Conservation (phyloP, 2,888 invertebrate genomes). For the Lasioglossum morio region DNA sequence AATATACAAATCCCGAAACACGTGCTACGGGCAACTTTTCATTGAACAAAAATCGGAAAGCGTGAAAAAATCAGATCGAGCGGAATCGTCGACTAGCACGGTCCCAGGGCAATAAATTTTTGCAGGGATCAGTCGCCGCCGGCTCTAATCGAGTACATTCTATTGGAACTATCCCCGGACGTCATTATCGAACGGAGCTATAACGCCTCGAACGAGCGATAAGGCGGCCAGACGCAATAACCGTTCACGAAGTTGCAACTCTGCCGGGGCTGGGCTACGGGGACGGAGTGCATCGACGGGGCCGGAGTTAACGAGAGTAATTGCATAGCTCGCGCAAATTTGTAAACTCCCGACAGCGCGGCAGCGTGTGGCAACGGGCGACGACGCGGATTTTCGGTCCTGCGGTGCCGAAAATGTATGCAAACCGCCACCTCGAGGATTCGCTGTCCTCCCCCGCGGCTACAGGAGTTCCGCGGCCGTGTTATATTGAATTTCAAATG, state of each 20-base stretch:
- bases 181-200: constrained; percentile 15
- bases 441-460: constrained; percentile 4
- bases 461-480: constrained; percentile 36
- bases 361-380: background rate
- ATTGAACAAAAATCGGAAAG: too few species aligned
- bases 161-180: constrained; percentile 29
- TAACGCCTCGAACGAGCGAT: constrained; percentile 33
- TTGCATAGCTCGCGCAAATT: constrained; percentile 63
- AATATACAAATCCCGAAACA: too few species aligned
- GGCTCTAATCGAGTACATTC: constrained; percentile 22
- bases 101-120: background rate
- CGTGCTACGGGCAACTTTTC: too few species aligned
- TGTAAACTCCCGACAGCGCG: constrained; percentile 52
- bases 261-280: background rate
- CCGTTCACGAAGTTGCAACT: constrained; percentile 38
- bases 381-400: constrained; percentile 38
- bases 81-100: background rate
- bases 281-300: constrained; percentile 12
- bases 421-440: constrained; percentile 56
- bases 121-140: background rate
- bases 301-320: constrained; percentile 54
- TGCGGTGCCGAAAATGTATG: constrained; percentile 47
- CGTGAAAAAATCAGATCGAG: too few species aligned
- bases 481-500: constrained; percentile 73
- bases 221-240: constrained; percentile 50